Conservation (phyloP, 2,113 vertebrate species). For the Ptilonorhynchus violaceus region DNA sequence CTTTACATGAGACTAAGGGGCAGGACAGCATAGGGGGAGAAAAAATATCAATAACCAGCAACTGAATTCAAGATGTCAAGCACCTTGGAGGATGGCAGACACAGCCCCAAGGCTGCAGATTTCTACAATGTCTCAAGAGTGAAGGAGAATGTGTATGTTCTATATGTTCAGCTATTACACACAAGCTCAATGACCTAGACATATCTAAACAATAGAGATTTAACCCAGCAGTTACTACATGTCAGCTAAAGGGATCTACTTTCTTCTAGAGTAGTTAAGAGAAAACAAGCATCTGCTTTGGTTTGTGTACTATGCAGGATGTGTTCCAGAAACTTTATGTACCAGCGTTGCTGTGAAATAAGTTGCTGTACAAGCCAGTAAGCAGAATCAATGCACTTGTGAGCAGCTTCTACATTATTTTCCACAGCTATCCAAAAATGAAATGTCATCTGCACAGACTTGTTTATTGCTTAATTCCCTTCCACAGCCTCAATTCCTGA, state of each 20-base stretch:
- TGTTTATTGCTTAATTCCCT: constrained; percentile 2
- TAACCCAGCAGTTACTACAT: neutral
- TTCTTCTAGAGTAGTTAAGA: neutral
- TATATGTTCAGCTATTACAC: neutral
- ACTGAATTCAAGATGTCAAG: neutral
- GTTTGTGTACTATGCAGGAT: too few species aligned
- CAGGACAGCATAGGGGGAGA: rapidly evolving
- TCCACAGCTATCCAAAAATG: neutral
- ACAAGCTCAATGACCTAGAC: neutral
- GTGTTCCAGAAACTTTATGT: neutral
- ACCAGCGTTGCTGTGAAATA: neutral
- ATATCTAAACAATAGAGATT: neutral
- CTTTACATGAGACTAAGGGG: neutral
- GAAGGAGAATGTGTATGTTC: neutral
- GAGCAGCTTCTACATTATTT: neutral
- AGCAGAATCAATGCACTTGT: neutral
- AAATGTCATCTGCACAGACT: neutral
- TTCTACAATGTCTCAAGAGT: neutral
- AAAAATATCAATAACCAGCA: neutral
- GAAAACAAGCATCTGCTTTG: neutral
- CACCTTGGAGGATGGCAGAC: neutral
- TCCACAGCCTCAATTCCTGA: neutral
- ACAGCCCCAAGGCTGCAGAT: neutral
- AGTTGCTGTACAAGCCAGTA: neutral
- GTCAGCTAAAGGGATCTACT: neutral